Evolutionary conservation across 2,888 invertebrate genomes (phyloP).

Genomic region (Coronaproctus castanopsis): DNA sequence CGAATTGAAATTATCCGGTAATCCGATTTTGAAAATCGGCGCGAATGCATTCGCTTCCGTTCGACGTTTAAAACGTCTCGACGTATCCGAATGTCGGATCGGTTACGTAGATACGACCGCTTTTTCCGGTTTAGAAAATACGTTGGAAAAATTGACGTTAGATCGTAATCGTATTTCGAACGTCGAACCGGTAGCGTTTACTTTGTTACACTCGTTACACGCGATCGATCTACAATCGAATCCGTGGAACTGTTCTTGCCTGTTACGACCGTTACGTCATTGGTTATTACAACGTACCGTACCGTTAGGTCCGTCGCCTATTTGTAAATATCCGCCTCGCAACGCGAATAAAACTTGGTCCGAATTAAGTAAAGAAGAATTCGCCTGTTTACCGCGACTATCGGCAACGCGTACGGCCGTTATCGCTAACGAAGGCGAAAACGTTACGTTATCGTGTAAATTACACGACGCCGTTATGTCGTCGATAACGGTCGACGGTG

Average conservation of each 20-base stretch:
- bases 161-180: slow-evolving; percentile 51
- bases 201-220: slow-evolving; percentile 44
- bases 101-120: slow-evolving; percentile 44
- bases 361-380: slow-evolving; percentile 52
- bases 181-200: slow-evolving; percentile 43
- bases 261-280: slow-evolving; percentile 46
- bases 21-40: slow-evolving; percentile 47
- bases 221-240: slow-evolving; percentile 57
- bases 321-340: slow-evolving; percentile 44
- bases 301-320: slow-evolving; percentile 47
- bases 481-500: slow-evolving; percentile 11
- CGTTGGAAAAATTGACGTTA: slow-evolving; percentile 54
- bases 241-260: slow-evolving; percentile 66
- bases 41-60: slow-evolving; percentile 46
- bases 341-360: slow-evolving; percentile 49
- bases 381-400: slow-evolving; percentile 55
- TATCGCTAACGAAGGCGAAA: slow-evolving; percentile 46
- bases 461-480: slow-evolving; percentile 44
- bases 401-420: slow-evolving; percentile 37
- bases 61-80: slow-evolving; percentile 47
- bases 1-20: slow-evolving; percentile 50
- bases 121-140: slow-evolving; percentile 48
- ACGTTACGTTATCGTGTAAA: slow-evolving; percentile 37
- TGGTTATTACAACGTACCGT: slow-evolving; percentile 64
- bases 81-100: slow-evolving; percentile 51